Evolutionary conservation across 2,888 invertebrate genomes (phyloP).

Genomic region (Atethmia centrago): DNA sequence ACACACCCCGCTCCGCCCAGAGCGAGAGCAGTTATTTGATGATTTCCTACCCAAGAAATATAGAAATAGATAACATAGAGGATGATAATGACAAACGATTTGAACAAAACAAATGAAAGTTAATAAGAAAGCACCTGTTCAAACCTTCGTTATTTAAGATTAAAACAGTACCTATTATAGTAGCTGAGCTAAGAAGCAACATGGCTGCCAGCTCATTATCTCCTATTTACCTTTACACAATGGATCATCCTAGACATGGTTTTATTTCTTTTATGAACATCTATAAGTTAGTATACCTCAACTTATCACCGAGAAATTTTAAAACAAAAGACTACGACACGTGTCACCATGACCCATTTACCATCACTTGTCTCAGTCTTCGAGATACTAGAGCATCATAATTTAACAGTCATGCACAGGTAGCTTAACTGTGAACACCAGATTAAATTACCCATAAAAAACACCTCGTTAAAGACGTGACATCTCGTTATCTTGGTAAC

Average conservation of each 20-base stretch:
- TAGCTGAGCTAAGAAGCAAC: not conserved
- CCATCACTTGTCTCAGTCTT: slow-evolving; percentile 22
- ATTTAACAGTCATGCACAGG: slow-evolving; percentile 72
- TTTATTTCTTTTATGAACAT: not conserved
- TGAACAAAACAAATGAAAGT: too few species aligned
- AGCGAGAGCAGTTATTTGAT: too few species aligned
- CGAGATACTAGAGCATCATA: slow-evolving; percentile 46
- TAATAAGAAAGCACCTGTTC: too few species aligned
- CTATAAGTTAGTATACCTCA: not conserved
- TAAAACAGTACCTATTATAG: not conserved
- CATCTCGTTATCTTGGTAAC: slow-evolving; percentile 57
- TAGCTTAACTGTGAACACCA: slow-evolving; percentile 52
- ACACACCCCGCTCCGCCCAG: too few species aligned
- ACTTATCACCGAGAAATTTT: not conserved
- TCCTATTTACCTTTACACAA: not conserved
- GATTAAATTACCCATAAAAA: slow-evolving; percentile 62
- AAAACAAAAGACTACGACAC: slow-evolving; percentile 22
- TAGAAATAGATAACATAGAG: too few species aligned
- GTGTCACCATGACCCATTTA: slow-evolving; percentile 53
- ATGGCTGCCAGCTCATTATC: not conserved
- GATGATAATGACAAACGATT: too few species aligned
- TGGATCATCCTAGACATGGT: not conserved
- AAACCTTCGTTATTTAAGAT: not conserved
- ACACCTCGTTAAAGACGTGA: slow-evolving; percentile 29
- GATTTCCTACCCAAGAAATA: too few species aligned